A percentile compares a stretch with the other conserved stretches of the same genome.
phyloP scores from a whole-genome alignment of 1,140 invertebrate genomes.

The Drosophila hydei region DNA sequence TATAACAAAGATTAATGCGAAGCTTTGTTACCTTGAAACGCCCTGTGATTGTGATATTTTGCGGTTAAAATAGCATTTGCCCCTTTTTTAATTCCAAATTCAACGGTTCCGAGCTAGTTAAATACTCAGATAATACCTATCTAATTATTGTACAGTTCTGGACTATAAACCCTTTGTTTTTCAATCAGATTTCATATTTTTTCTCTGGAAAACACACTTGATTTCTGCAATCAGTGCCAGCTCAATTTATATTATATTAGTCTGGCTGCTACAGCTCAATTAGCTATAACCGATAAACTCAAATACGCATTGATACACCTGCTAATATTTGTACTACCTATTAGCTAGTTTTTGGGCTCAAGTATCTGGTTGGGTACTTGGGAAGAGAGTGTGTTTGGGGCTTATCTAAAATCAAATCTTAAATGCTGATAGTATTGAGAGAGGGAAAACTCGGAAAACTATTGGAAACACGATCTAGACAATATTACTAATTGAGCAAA shows the following conservation, averaged over 20 bases:
- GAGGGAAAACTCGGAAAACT: background rate
- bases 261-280: background rate
- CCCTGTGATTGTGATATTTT: background rate
- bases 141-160: background rate
- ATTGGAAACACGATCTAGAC: background rate
- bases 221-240: background rate
- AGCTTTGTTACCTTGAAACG: background rate
- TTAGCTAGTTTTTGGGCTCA: background rate
- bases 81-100: no score
- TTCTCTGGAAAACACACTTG: background rate
- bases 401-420: slow-evolving; percentile 18
- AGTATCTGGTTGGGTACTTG: slow-evolving; percentile 6
- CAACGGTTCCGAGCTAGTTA: no score
- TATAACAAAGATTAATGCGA: no score
- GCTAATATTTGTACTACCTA: slow-evolving; percentile 4
- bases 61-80: no score
- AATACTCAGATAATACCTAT: background rate
- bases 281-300: slow-evolving; percentile 6
- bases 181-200: background rate
- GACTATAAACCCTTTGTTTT: no score
- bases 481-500: slow-evolving; percentile 51
- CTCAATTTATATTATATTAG: slow-evolving; percentile 16
- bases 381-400: slow-evolving; percentile 8
- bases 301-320: slow-evolving; percentile 11
- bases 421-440: slow-evolving; percentile 17